Evolutionary conservation across 53 echinoderm and acorn worm genomes (phyloP).

Genomic region (Echinarachnius parma): DNA sequence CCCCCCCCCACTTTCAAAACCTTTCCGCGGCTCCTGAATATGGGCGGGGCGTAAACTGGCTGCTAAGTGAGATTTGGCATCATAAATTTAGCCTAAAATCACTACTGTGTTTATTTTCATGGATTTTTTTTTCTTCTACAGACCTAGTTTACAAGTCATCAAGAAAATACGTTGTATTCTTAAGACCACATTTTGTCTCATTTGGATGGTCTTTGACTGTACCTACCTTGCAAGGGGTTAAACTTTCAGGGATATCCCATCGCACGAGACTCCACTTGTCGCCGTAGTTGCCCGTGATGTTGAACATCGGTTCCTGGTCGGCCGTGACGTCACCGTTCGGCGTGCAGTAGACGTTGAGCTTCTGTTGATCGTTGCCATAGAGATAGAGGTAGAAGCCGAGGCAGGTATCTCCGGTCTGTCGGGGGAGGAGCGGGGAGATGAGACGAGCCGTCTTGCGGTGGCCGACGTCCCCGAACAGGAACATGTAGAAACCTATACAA

Average conservation of each 20-base stretch:
- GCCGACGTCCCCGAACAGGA: constrained; percentile 29
- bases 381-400: constrained; percentile 86
- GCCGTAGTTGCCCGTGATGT: constrained; percentile 56
- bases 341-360: constrained; percentile 66
- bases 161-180: no score
- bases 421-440: constrained; percentile 47
- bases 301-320: constrained; percentile 37
- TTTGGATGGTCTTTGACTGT: no score
- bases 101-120: no score
- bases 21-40: no score
- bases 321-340: constrained; percentile 15
- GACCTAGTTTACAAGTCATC: no score
- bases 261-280: constrained; percentile 72
- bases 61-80: no score
- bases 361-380: constrained; percentile 78
- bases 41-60: no score
- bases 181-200: no score
- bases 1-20: no score
- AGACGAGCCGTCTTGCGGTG: constrained; percentile 56
- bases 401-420: constrained; percentile 39
- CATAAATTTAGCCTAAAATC: no score
- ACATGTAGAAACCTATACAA: constrained; percentile 24
- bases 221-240: constrained; percentile 55
- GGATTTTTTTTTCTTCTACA: no score
- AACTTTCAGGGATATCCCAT: constrained; percentile 35